Conservation (phyloP, 2,113 vertebrate species). For the Amblyornis subalaris region DNA sequence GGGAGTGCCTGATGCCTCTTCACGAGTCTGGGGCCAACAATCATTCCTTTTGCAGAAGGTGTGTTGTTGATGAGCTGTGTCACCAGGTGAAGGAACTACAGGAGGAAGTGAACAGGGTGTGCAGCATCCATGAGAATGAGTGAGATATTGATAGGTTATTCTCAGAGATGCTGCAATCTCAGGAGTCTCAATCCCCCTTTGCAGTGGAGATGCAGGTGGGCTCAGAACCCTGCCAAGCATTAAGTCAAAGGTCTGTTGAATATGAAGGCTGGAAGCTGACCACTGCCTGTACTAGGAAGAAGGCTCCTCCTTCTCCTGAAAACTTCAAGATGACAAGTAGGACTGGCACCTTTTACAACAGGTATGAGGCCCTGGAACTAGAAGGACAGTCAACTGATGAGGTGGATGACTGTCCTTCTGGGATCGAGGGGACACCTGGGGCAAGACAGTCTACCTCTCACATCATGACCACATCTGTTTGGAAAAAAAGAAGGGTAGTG, state of each 20-base stretch:
- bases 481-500: too few species aligned
- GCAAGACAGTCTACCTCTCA: too few species aligned
- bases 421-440: too few species aligned
- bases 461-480: too few species aligned
- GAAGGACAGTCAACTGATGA: too few species aligned
- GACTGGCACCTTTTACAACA: too few species aligned
- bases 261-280: background rate
- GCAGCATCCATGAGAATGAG: background rate
- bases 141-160: background rate
- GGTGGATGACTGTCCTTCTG: too few species aligned
- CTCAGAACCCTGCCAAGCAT: background rate
- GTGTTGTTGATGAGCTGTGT: background rate
- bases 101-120: background rate
- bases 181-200: background rate
- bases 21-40: background rate
- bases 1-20: background rate
- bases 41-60: background rate
- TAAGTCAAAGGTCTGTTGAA: background rate
- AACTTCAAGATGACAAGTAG: background rate
- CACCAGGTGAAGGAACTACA: too few species aligned
- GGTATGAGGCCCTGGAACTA: too few species aligned
- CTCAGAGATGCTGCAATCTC: background rate
- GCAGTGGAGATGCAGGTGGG: background rate
- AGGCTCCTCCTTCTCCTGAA: background rate
- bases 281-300: background rate